Evolutionary conservation across 2,888 invertebrate species (phyloP), one percentile per base, ranked within the genome.

Genomic region (Osmoderma eremita): DNA sequence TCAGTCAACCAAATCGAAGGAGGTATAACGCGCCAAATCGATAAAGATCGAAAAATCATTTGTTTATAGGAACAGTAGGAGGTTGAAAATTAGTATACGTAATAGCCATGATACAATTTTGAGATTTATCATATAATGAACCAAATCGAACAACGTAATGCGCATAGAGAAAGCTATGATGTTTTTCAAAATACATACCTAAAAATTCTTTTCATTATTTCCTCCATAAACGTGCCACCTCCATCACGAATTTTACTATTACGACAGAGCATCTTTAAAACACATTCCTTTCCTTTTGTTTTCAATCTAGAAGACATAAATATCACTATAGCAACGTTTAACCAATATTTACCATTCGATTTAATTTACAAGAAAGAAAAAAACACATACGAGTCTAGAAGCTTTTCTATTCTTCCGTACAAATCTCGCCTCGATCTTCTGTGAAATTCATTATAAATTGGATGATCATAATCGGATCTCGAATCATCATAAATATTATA

Each of bases 261-360:
- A 77, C 87, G 86, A 80, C 90, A 90, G 78, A 90, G 84, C 74
- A 88, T 86, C 78, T 87, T 88, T 74, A 88, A 84, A 70, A 90
- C 84, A 81, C 90, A 90, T 67, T 86, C 85, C 71, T 84, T 84
- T 10, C 90, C 90, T 71, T 82, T 78, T 70, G 77, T 78, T 53
- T 77, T 78, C 73, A 82, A 78, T 51, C 83, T 83, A 69, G 18
- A 78, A 77, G 70, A 63, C 72, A 42, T 24, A 18, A 6, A 45
- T 17, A 5, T 15, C 8, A 17, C 6, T 45, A 8, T 20, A 3
- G 3, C 17, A 45, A 10, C 41, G 36, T 6, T 45, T 3, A 17
- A 45, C 17, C 13, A 41, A 3, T 10, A 10, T 3, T 15, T 13
- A 15, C 36, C 36, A 36, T 5, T 36, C 36, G 36, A 6, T 10